A percentile compares a stretch with the other conserved stretches of the same genome.
These are phyloP conservation scores for Phlogophora meticulosa DNA, from an alignment of 2,888 invertebrate species.

Conservation along the genomic window DNA sequence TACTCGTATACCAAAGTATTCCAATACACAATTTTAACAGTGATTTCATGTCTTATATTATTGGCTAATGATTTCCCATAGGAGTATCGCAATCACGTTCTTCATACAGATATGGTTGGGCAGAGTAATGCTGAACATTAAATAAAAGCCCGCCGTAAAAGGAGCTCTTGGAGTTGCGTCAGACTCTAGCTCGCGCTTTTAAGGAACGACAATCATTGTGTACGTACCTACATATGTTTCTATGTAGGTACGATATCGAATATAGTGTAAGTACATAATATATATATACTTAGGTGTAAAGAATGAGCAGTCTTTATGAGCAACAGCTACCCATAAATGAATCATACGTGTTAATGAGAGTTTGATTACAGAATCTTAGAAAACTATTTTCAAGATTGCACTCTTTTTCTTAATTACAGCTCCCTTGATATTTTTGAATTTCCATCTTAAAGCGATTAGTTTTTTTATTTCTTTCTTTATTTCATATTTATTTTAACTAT, in stretches of 20 bases:
- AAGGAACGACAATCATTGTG: constrained; percentile 40
- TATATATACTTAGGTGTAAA: background rate
- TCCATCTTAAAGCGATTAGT: too few species aligned
- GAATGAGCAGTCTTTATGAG: constrained; percentile 1
- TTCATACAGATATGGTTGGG: constrained; percentile 48
- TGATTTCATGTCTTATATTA: constrained; percentile 8
- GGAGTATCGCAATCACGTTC: constrained; percentile 35
- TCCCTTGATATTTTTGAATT: background rate
- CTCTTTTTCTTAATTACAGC: background rate
- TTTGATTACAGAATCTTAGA: background rate
- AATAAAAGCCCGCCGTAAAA: constrained; percentile 36
- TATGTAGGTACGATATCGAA: background rate
- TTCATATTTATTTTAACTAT: too few species aligned
- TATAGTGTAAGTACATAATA: background rate
- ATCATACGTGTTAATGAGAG: background rate
- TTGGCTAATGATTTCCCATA: background rate
- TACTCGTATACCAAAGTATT: background rate
- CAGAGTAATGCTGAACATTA: constrained; percentile 33
- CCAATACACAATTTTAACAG: background rate
- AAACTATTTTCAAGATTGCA: background rate
- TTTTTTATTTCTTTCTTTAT: too few species aligned
- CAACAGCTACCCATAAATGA: too few species aligned
- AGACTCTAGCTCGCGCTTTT: constrained; percentile 32
- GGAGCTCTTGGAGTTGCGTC: constrained; percentile 45
- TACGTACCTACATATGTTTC: background rate